Conservation (phyloP, 2,797 vertebrate genomes). For the Crenichthys baileyi region DNA sequence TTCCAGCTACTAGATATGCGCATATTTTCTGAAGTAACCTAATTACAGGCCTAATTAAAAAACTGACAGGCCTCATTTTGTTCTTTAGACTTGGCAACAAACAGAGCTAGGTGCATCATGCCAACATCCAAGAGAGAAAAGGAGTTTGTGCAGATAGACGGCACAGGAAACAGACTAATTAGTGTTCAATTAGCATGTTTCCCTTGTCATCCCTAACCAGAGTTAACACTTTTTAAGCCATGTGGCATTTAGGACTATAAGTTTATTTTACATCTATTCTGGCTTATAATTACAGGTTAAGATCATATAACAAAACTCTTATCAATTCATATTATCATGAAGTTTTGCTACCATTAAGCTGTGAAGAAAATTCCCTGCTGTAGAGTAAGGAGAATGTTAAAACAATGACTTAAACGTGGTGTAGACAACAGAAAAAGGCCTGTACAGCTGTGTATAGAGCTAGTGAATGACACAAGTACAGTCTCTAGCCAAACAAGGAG, state of each 20-base stretch:
- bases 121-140: conserved; percentile 29
- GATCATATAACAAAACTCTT: conserved; percentile 17
- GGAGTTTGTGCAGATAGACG: conserved; percentile 40
- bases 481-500: background rate
- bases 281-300: conserved; percentile 47
- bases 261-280: conserved; percentile 7
- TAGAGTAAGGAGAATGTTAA: background rate
- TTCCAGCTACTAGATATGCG: background rate
- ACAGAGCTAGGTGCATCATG: conserved; percentile 35
- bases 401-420: background rate
- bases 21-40: background rate
- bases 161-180: conserved; percentile 61
- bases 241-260: conserved; percentile 8
- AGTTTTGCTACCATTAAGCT: background rate
- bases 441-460: background rate
- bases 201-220: conserved; percentile 48
- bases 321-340: background rate
- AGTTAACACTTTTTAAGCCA: conserved; percentile 33
- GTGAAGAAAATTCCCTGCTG: background rate
- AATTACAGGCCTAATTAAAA: background rate
- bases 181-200: conserved; percentile 70
- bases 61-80: background rate
- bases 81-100: conserved; percentile 2
- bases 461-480: background rate
- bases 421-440: background rate